Conservation (phyloP, 2,113 vertebrate genomes). For the Platanista minor region DNA sequence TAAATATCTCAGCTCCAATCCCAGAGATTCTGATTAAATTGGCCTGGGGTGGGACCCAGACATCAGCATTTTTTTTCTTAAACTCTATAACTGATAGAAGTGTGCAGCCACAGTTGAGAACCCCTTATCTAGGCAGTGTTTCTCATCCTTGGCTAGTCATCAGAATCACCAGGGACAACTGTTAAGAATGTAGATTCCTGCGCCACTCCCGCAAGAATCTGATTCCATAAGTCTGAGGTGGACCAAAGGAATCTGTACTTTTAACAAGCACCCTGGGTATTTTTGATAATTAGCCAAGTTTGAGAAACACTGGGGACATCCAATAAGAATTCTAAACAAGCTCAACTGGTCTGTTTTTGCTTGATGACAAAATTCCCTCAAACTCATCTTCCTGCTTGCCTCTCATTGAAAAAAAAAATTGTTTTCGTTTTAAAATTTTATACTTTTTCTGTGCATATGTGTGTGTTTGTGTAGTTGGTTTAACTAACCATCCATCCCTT, state of each 20-base stretch:
- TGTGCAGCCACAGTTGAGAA: background rate
- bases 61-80: background rate
- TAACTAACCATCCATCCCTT: background rate
- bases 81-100: background rate
- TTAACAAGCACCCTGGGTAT: background rate
- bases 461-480: background rate
- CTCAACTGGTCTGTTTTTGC: background rate
- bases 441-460: background rate
- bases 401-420: background rate
- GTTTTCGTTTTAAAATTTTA: background rate
- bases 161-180: background rate
- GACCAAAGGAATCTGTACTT: background rate
- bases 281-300: background rate
- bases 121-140: background rate
- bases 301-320: background rate
- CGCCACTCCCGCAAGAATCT: background rate
- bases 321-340: background rate
- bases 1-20: background rate
- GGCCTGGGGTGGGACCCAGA: background rate
- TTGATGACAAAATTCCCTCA: background rate
- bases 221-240: background rate
- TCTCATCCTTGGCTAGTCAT: background rate
- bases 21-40: background rate
- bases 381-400: background rate
- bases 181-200: background rate